Evolutionary conservation across 2,888 invertebrate species (phyloP).

Genomic region (Cephus spinipes): DNA sequence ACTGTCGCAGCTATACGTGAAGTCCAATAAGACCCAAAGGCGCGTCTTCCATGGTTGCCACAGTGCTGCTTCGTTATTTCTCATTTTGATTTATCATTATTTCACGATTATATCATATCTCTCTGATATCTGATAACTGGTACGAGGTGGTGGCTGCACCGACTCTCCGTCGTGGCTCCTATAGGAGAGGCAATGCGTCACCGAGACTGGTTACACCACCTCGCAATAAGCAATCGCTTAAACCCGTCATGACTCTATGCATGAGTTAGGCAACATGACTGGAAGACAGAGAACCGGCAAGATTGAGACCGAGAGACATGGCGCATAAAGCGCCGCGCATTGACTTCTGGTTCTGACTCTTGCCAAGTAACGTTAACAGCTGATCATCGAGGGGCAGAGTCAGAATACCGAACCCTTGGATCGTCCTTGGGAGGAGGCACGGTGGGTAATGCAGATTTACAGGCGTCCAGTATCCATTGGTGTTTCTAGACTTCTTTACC

Average conservation of each 20-base stretch:
- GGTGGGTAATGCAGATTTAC: too few relatives aligned
- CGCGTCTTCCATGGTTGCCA: background rate
- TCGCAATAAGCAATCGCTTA: conserved; percentile 51
- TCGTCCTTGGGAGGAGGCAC: too few relatives aligned
- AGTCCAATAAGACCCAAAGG: background rate
- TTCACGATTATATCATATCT: background rate
- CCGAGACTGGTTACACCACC: conserved; percentile 44
- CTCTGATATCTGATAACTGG: background rate
- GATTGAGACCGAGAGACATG: background rate
- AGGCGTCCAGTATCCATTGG: background rate
- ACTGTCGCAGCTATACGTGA: background rate
- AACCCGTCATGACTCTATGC: conserved; percentile 56
- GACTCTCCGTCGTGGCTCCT: conserved; percentile 6
- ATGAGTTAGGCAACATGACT: conserved; percentile 48
- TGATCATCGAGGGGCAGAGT: background rate
- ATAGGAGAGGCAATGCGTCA: conserved; percentile 37
- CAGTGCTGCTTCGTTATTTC: background rate
- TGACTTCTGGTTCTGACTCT: conserved; percentile 8
- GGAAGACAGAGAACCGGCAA: background rate
- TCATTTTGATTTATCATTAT: background rate
- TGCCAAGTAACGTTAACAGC: conserved; percentile 5
- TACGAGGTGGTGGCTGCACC: background rate
- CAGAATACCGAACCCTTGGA: background rate
- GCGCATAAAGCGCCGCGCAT: conserved; percentile 4
- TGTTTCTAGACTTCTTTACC: background rate